A percentile compares a stretch with the other conserved stretches of the same genome.
phyloP scores from a whole-genome alignment of 92 coral and sea anemone species.

The Meandrina meandrites region DNA sequence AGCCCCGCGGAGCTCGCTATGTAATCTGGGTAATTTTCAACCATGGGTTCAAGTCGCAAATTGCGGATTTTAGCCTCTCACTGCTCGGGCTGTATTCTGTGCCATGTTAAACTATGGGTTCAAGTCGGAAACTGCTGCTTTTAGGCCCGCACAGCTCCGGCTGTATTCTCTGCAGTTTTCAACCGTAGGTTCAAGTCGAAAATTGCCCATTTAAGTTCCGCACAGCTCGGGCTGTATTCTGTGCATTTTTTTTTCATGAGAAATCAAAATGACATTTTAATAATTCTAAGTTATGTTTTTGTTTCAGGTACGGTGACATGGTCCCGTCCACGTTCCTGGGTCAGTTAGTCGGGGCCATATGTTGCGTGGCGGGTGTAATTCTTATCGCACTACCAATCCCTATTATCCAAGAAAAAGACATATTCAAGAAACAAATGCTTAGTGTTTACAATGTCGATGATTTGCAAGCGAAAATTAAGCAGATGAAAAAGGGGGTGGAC shows the following conservation, averaged over 20 bases:
- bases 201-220: too few species aligned
- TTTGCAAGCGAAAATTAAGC: conserved; percentile 68
- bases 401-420: conserved; percentile 92
- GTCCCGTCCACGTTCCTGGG: conserved; percentile 85
- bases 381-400: conserved; percentile 91
- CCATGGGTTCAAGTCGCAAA: too few species aligned
- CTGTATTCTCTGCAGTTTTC: too few species aligned
- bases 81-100: too few species aligned
- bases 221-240: too few species aligned
- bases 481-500: conserved; percentile 56
- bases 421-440: conserved; percentile 85
- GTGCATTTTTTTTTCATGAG: not conserved
- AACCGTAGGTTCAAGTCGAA: too few species aligned
- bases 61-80: too few species aligned
- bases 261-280: not conserved
- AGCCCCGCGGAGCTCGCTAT: too few species aligned
- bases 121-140: too few species aligned
- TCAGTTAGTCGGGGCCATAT: conserved; percentile 76
- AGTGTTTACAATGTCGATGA: conserved; percentile 86
- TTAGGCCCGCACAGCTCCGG: too few species aligned
- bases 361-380: conserved; percentile 93
- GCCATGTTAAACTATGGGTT: too few species aligned
- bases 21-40: too few species aligned
- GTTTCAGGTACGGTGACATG: conserved; percentile 88
- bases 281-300: not conserved